Evolutionary conservation across 1,140 invertebrate genomes (phyloP).

Genomic region (Saccostrea glomerata): DNA sequence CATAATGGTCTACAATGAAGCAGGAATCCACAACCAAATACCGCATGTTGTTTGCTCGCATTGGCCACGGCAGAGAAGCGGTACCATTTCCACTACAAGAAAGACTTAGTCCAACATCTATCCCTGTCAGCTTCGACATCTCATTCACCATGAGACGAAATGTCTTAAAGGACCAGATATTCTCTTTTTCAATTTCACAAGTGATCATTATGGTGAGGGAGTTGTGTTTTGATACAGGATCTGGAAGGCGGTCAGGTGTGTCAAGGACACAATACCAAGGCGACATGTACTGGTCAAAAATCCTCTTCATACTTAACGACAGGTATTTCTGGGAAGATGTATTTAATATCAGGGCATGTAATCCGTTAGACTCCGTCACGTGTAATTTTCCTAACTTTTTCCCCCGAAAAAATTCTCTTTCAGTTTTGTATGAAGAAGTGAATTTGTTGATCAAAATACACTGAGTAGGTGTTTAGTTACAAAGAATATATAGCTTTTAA

Average conservation of each 20-base stretch:
- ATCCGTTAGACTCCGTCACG: background rate
- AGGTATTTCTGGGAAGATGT: background rate
- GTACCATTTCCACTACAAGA: conserved; percentile 29
- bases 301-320: background rate
- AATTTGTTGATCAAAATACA: background rate
- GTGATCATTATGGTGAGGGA: background rate
- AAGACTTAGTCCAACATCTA: background rate
- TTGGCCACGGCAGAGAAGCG: conserved; percentile 37
- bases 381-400: background rate
- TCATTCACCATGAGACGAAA: conserved; percentile 14
- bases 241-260: background rate
- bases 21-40: conserved; percentile 31
- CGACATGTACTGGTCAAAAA: conserved; percentile 1
- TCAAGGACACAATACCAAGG: background rate
- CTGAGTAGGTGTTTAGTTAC: too few relatives aligned
- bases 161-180: background rate
- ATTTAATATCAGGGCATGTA: conserved; percentile 4
- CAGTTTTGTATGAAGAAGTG: background rate
- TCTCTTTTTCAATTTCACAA: background rate
- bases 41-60: conserved; percentile 25
- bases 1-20: conserved; percentile 14
- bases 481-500: too few relatives aligned
- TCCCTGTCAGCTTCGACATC: background rate
- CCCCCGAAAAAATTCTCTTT: background rate
- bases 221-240: background rate